Conservation (phyloP, 2,888 invertebrate species). For the Rotaria macrura region DNA sequence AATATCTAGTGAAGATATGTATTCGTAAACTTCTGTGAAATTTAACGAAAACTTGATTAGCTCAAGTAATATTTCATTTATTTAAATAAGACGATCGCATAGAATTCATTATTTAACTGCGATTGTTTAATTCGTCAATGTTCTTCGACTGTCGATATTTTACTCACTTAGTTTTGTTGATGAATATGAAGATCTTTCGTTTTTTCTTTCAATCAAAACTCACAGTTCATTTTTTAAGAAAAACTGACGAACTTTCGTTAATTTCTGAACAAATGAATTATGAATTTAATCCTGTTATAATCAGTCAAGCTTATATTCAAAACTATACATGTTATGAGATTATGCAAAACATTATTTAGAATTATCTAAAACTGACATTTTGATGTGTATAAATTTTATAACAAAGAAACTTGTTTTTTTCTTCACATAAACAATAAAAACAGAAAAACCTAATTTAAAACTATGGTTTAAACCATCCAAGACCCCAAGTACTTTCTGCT, state of each 20-base stretch:
- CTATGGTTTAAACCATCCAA: slow-evolving; percentile 4
- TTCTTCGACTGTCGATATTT: neutral
- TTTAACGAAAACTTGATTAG: slow-evolving; percentile 63
- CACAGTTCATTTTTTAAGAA: neutral
- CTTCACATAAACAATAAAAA: neutral
- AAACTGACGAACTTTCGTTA: neutral
- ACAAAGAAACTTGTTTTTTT: neutral
- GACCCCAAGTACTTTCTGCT: neutral
- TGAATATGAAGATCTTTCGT: neutral
- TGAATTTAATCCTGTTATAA: slow-evolving; percentile 46
- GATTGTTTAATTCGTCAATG: neutral
- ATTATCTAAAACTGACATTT: neutral
- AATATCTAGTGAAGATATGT: slow-evolving; percentile 42
- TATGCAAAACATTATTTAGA: too few relatives aligned
- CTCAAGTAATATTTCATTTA: neutral
- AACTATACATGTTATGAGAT: too few relatives aligned
- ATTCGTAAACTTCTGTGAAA: slow-evolving; percentile 89
- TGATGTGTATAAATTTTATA: neutral
- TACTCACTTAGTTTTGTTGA: neutral
- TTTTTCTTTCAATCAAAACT: neutral
- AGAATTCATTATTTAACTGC: neutral
- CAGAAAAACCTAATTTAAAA: neutral
- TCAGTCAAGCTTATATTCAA: slow-evolving; percentile 39
- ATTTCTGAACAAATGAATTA: slow-evolving; percentile 90
- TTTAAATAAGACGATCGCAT: neutral